Evolutionary conservation across 2,888 invertebrate genomes (phyloP).

Genomic region (Eulithis prunata): DNA sequence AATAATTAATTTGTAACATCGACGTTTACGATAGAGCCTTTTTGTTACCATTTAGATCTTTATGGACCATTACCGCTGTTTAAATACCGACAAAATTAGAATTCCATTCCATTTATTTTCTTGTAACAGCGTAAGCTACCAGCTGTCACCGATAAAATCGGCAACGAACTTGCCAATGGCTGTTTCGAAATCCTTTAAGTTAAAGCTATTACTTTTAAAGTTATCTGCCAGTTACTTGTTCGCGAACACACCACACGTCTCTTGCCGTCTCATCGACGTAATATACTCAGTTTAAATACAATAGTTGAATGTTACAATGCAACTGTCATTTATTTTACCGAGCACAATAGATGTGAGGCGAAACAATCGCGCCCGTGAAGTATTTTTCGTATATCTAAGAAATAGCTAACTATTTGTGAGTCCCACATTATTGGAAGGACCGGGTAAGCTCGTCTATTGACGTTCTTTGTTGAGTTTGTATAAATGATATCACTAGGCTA

Average conservation of each 20-base stretch:
- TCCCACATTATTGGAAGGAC: conserved; percentile 36
- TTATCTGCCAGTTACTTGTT: conserved; percentile 49
- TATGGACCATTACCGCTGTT: conserved; percentile 36
- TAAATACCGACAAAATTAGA: conserved; percentile 42
- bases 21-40: conserved; percentile 56
- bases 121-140: conserved; percentile 34
- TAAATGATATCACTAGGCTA: conserved; percentile 39
- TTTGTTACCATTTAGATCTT: conserved; percentile 47
- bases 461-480: conserved; percentile 37
- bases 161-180: conserved; percentile 44
- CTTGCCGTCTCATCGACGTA: conserved; percentile 32
- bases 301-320: conserved; percentile 30
- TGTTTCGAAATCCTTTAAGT: conserved; percentile 52
- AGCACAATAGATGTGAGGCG: conserved; percentile 28
- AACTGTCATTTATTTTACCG: conserved; percentile 34
- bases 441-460: conserved; percentile 37
- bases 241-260: conserved; percentile 41
- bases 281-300: conserved; percentile 38
- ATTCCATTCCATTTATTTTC: conserved; percentile 40
- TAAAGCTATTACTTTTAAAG: conserved; percentile 48
- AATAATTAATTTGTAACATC: conserved; percentile 70
- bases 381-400: conserved; percentile 37
- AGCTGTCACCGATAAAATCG: conserved; percentile 39
- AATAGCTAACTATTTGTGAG: conserved; percentile 34
- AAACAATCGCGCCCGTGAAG: conserved; percentile 34